Evolutionary conservation across 2,888 invertebrate genomes (phyloP), one percentile per base, ranked within the genome.

Genomic region (Metopia argyrocephala): DNA sequence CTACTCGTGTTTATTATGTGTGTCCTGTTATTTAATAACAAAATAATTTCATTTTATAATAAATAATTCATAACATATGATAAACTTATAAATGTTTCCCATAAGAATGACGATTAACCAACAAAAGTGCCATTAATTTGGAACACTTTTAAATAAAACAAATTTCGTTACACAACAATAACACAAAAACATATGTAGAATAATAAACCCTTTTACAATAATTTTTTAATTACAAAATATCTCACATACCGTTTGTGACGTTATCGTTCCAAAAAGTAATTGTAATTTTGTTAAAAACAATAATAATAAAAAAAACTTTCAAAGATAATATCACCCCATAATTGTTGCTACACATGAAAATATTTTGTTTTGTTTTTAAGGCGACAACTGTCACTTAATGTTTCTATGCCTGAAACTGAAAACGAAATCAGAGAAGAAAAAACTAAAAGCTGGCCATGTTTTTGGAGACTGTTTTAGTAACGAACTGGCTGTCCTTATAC

Each of bases 361-460:
- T 23, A n/a, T 61, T 62, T n/a, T n/a, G n/a, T n/a, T n/a, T n/a
- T n/a, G n/a, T n/a, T n/a, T n/a, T 48, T 48, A 31, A 62, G 28
- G 28, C 54, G 56, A 76, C 69, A 76, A 76, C 68, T 62, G 76
- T 38, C 69, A 62, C 62, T 54, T 69, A 69, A 31, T 23, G 3
- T 27, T 20, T 56, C 20, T 15, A 46, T 54, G 20, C 25, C 48
- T 65, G 57, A 38, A 38, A 15, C 7, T 9, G 9, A 31, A 31
- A 31, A 31, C 7, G 3, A 31, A 31, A 12, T 12, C 12, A 38
- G 6, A 12, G 15, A 12, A 31, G 12, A 12, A 31, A 2, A 31
- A 31, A 31, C n/a, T n/a, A 31, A 31, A 12, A 31, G 15, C 38
- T 38, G 2, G 38, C 15, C 38, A 38, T 38, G 38, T 38, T 38